phyloP scores from a whole-genome alignment of 2,113 vertebrate species.

The Catharus fuscescens region DNA sequence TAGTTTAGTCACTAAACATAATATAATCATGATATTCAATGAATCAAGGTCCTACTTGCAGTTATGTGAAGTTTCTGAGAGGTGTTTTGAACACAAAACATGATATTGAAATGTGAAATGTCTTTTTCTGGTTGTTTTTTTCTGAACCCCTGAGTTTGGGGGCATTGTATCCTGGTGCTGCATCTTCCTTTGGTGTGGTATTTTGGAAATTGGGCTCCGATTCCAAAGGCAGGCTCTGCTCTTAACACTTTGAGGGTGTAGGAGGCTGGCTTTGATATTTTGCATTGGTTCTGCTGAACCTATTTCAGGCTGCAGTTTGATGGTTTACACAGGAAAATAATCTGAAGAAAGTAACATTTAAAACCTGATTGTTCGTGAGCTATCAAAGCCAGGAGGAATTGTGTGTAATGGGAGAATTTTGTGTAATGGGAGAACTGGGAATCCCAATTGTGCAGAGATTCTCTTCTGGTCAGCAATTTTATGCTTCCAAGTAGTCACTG shows the following conservation, averaged over 20 bases:
- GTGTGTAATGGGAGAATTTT: neutral
- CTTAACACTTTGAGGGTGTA: constrained; percentile 49
- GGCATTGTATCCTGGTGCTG: neutral
- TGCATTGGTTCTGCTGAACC: constrained; percentile 45
- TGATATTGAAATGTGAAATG: neutral
- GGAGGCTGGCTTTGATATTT: constrained; percentile 62
- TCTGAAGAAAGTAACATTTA: constrained; percentile 13
- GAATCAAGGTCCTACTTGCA: neutral
- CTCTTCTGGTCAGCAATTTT: neutral
- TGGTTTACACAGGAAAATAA: constrained; percentile 43
- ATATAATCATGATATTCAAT: neutral
- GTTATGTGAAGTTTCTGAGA: neutral
- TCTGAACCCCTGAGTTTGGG: neutral
- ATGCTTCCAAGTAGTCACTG: neutral
- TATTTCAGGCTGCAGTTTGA: constrained; percentile 49
- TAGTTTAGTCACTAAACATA: neutral
- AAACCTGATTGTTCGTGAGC: constrained; percentile 1
- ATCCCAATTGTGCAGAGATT: neutral
- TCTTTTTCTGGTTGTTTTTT: neutral
- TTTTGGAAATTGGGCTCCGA: constrained; percentile 24
- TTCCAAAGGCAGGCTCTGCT: constrained; percentile 32
- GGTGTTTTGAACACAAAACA: neutral
- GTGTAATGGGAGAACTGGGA: neutral
- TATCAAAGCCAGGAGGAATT: neutral
- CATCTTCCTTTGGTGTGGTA: neutral